phyloP scores from a whole-genome alignment of 2,888 invertebrate genomes.

The Andrena hattorfiana region DNA sequence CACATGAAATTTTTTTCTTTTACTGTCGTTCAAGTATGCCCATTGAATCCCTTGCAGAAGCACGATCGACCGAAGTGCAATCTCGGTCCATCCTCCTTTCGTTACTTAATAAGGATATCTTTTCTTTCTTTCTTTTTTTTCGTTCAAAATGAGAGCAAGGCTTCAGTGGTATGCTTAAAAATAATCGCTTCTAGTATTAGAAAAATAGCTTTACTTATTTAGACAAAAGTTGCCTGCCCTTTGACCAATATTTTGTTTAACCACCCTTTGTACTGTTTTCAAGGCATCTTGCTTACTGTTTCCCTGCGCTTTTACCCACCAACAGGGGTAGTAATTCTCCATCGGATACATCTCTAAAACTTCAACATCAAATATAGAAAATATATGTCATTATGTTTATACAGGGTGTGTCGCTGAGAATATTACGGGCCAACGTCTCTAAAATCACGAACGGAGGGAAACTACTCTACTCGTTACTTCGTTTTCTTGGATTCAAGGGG shows the following conservation, averaged over 20 bases:
- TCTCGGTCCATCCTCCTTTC: slow-evolving; percentile 56
- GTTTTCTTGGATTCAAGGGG: not conserved
- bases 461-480: not conserved
- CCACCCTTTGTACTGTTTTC: slow-evolving; percentile 85
- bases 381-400: slow-evolving; percentile 83
- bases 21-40: slow-evolving; percentile 82
- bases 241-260: slow-evolving; percentile 83
- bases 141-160: slow-evolving; percentile 83
- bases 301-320: slow-evolving; percentile 81
- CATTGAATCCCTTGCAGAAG: slow-evolving; percentile 84
- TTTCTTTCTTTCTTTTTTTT: not conserved
- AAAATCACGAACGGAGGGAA: not conserved
- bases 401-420: slow-evolving; percentile 5
- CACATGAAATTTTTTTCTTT: slow-evolving; percentile 68
- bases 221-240: slow-evolving; percentile 85
- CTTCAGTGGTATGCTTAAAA: slow-evolving; percentile 84
- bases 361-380: slow-evolving; percentile 85
- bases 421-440: not conserved
- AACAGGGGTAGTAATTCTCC: slow-evolving; percentile 70
- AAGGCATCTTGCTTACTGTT: slow-evolving; percentile 85
- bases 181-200: slow-evolving; percentile 83
- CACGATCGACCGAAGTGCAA: slow-evolving; percentile 78
- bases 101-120: slow-evolving; percentile 60
- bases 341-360: slow-evolving; percentile 83
- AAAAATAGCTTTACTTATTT: slow-evolving; percentile 84